Evolutionary conservation across 1,140 invertebrate genomes (phyloP), one percentile per base, ranked within the genome.

Genomic region (Olivierus martensii): DNA sequence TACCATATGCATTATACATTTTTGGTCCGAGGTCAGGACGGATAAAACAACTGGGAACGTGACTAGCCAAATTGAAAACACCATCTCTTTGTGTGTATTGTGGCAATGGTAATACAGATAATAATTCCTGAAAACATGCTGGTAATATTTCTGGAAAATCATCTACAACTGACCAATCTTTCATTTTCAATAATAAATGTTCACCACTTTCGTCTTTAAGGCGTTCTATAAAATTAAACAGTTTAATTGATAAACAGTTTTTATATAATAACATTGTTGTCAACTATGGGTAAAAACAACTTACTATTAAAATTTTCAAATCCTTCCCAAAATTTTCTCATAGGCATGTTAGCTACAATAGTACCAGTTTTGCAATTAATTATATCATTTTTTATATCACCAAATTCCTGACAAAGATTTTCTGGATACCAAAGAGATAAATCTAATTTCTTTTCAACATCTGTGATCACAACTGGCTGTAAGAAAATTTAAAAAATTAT

Each of bases 1-100:
- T 43, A 43, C 93, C 93, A 69, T 97, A 97, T 3, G 93, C 94
- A 61, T 89, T 96, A 70, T 97, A 98, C 90, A 97, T 94, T 68
- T 98, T 97, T 0, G 93, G 93, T 0, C 94, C 94, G 3, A 98
- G 71, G 72, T 98, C 94, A 0, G 93, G 93, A 22, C 84, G 78
- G 1, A 96, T 88, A 70, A 95, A 95, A 70, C 86, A 91, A 51
- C 88, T 85, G 0, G 92, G 92, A 46, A 96, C 69, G 39, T 90
- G 76, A 50, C 84, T 83, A 0, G 91, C 90, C 11, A 97, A 73
- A 68, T 97, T 97, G 0, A 96, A 72, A 51, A 81, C 77, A 0
- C 93, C 93, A 55, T 81, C 80, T 41, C 91, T 74, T 56, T 87
- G 78, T 0, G 92, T 96, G 68, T 97, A 97, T 61, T 96, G 87